Percentiles rank a stretch among this genome's conserved stretches.
phyloP scores from a whole-genome alignment of 2,888 invertebrate species.

The Steromphala cineraria region DNA sequence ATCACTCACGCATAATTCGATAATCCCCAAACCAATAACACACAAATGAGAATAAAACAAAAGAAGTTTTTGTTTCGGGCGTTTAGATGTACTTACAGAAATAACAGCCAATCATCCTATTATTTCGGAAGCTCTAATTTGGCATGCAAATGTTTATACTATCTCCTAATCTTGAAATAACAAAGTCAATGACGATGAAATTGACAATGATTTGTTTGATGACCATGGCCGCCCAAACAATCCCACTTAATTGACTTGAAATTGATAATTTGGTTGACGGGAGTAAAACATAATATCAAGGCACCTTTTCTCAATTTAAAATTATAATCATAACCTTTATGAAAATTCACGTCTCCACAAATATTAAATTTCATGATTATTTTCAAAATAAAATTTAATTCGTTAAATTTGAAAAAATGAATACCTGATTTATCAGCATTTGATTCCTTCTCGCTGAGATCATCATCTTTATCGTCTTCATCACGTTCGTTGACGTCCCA shows the following conservation, averaged over 20 bases:
- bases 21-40: neutral
- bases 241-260: too few relatives aligned
- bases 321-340: too few relatives aligned
- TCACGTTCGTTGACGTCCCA: constrained; percentile 79
- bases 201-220: constrained; percentile 15
- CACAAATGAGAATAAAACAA: neutral
- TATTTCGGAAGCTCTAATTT: neutral
- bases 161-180: neutral
- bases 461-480: constrained; percentile 61
- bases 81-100: neutral
- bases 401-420: neutral
- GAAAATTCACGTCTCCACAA: too few relatives aligned
- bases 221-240: neutral
- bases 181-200: neutral
- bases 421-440: constrained; percentile 33
- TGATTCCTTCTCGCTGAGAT: constrained; percentile 49
- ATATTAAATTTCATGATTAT: too few relatives aligned
- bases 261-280: too few relatives aligned
- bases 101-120: neutral
- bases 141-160: neutral
- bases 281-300: too few relatives aligned
- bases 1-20: neutral
- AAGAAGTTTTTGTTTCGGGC: neutral
- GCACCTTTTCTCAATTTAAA: too few relatives aligned
- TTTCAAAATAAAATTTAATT: too few relatives aligned